These are phyloP conservation scores for Eumaeus atala DNA, from an alignment of 1,140 invertebrate genomes.

Conservation along the genomic window DNA sequence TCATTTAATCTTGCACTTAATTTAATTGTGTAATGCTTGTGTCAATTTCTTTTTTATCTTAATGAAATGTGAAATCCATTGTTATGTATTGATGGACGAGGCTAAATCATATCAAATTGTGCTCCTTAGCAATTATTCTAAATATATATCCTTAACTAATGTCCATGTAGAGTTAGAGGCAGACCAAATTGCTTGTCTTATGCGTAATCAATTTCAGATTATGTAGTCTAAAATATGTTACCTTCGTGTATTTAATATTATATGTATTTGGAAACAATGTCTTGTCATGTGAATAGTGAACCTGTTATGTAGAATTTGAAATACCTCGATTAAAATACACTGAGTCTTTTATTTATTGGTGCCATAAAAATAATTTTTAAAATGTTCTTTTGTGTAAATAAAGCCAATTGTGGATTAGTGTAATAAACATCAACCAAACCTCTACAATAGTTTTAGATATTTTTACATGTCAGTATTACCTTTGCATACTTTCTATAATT, in stretches of 20 bases:
- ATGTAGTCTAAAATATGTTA: slow-evolving; percentile 26
- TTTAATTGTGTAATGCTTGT: slow-evolving; percentile 15
- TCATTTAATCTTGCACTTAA: slow-evolving; percentile 34
- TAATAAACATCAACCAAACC: slow-evolving; percentile 6
- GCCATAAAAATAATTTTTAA: neutral
- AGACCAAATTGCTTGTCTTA: slow-evolving; percentile 35
- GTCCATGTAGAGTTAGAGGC: slow-evolving; percentile 35
- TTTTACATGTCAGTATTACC: slow-evolving; percentile 10
- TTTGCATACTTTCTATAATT: neutral
- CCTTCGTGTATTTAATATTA: slow-evolving; percentile 26
- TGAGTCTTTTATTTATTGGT: slow-evolving; percentile 2
- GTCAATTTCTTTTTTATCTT: slow-evolving; percentile 11
- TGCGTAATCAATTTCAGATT: slow-evolving; percentile 27
- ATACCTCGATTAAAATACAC: neutral
- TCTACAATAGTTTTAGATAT: slow-evolving; percentile 7
- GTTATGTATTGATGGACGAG: slow-evolving; percentile 24
- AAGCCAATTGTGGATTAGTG: neutral
- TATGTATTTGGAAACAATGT: slow-evolving; percentile 48
- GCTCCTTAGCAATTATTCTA: slow-evolving; percentile 29
- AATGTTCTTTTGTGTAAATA: slow-evolving; percentile 1
- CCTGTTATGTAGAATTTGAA: neutral
- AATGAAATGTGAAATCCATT: slow-evolving; percentile 18
- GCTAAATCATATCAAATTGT: slow-evolving; percentile 38
- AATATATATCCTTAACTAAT: slow-evolving; percentile 32
- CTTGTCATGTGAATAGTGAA: slow-evolving; percentile 41